Evolutionary conservation across 2,797 vertebrate genomes (phyloP).

Genomic region (Sebastes diaconus): DNA sequence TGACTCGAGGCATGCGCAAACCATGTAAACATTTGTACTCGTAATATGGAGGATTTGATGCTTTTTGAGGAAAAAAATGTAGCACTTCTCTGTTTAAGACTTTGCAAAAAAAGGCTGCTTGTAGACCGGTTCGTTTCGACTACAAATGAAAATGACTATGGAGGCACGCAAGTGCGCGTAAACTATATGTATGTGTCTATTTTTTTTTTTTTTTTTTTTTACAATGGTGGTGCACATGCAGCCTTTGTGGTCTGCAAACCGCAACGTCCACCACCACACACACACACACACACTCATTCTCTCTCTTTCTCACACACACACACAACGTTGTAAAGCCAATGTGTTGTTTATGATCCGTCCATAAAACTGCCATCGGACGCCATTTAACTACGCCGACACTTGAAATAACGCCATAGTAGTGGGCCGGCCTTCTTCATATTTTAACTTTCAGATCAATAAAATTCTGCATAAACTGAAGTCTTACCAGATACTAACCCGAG

Average conservation of each 20-base stretch:
- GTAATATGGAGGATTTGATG: slow-evolving; percentile 20
- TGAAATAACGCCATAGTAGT: slow-evolving; percentile 24
- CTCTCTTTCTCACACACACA: neutral
- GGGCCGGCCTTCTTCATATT: slow-evolving; percentile 22
- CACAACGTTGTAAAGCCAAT: slow-evolving; percentile 37
- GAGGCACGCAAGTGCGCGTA: neutral
- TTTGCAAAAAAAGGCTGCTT: neutral
- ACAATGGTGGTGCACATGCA: slow-evolving; percentile 3
- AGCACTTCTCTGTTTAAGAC: slow-evolving; percentile 7
- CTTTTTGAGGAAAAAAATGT: neutral
- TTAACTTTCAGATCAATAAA: slow-evolving; percentile 38
- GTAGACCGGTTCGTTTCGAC: slow-evolving; percentile 19
- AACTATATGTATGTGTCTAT: neutral
- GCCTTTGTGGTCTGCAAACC: slow-evolving; percentile 2
- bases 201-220: neutral
- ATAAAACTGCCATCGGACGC: slow-evolving; percentile 66
- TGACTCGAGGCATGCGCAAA: slow-evolving; percentile 76
- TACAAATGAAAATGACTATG: neutral
- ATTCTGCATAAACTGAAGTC: slow-evolving; percentile 31
- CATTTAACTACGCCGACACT: slow-evolving; percentile 58
- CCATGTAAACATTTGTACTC: slow-evolving; percentile 79
- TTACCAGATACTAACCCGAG: slow-evolving; percentile 12
- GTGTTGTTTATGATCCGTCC: slow-evolving; percentile 61
- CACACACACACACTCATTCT: neutral
- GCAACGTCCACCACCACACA: neutral